phyloP scores from a whole-genome alignment of 2,113 vertebrate genomes.

The Ailuropoda melanoleuca region DNA sequence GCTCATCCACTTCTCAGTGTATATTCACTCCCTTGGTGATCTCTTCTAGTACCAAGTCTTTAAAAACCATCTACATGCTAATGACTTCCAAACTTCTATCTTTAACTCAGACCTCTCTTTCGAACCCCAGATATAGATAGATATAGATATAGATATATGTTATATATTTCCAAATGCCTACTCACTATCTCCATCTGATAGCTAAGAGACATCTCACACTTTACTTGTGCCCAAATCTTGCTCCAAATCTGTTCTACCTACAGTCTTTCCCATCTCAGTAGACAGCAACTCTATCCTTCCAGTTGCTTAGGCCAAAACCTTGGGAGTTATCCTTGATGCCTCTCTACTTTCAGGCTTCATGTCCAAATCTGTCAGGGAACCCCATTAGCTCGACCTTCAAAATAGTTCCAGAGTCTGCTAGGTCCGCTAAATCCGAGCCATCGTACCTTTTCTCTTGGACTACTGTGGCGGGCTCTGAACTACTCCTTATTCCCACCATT shows the following conservation, averaged over 20 bases:
- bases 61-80: background rate
- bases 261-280: background rate
- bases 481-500: background rate
- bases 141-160: background rate
- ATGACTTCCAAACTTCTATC: background rate
- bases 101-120: background rate
- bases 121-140: background rate
- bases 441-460: background rate
- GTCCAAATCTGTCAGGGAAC: background rate
- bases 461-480: background rate
- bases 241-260: background rate
- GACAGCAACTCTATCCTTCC: background rate
- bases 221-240: slow-evolving; percentile 33
- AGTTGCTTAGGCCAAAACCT: background rate
- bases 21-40: background rate
- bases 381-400: background rate
- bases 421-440: background rate
- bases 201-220: background rate
- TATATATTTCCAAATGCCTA: background rate
- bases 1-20: background rate
- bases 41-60: background rate
- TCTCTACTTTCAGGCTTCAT: background rate
- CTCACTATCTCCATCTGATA: background rate
- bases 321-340: background rate
- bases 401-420: background rate